Conservation (phyloP, 2,888 invertebrate genomes). For the Hypercompe scribonia region DNA sequence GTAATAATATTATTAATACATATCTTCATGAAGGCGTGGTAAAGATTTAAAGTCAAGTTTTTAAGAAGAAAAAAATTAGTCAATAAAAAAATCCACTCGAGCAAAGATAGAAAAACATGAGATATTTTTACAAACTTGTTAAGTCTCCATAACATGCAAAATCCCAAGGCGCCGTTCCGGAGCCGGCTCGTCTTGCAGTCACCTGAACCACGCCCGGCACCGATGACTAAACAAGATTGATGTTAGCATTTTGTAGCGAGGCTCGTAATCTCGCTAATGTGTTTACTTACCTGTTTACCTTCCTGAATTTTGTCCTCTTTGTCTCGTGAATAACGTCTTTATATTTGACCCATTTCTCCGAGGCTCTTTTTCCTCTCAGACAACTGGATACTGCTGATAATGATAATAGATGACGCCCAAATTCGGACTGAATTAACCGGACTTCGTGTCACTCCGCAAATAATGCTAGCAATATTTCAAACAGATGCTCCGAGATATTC, state of each 20-base stretch:
- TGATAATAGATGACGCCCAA: constrained; percentile 67
- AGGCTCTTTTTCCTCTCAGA: constrained; percentile 53
- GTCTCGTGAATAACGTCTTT: constrained; percentile 69
- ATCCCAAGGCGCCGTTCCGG: constrained; percentile 20
- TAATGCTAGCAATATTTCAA: constrained; percentile 61
- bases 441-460: constrained; percentile 54
- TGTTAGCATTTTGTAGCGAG: constrained; percentile 58
- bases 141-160: constrained; percentile 44
- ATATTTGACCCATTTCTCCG: constrained; percentile 66
- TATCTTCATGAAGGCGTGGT: background rate
- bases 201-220: constrained; percentile 41
- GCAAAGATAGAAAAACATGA: constrained; percentile 25
- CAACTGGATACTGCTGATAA: constrained; percentile 70
- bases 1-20: background rate
- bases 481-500: constrained; percentile 42
- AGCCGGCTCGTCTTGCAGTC: constrained; percentile 25
- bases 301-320: constrained; percentile 63
- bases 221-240: constrained; percentile 66
- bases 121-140: constrained; percentile 30
- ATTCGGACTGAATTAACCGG: constrained; percentile 62
- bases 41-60: background rate
- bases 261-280: constrained; percentile 77
- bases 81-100: constrained; percentile 16
- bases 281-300: constrained; percentile 76
- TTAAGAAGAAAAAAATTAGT: background rate